Conservation (phyloP, 2,888 invertebrate species). For the Steromphala cineraria region DNA sequence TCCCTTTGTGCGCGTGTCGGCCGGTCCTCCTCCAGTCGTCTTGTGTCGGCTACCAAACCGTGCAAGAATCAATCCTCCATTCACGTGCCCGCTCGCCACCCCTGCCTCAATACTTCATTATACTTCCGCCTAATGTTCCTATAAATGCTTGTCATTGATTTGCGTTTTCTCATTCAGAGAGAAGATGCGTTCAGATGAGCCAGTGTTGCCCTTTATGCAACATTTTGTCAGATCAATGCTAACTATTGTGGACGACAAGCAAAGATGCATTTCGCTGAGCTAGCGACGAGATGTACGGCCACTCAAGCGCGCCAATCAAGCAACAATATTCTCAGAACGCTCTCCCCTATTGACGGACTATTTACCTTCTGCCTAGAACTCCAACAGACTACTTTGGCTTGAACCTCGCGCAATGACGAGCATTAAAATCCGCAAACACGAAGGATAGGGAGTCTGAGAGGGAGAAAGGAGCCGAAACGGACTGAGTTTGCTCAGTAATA, state of each 20-base stretch:
- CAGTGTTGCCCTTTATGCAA: constrained; percentile 3
- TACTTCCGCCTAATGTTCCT: constrained; percentile 7
- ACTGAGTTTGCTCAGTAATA: not conserved
- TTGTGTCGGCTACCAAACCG: not conserved
- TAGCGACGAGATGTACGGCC: not conserved
- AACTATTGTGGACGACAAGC: not conserved
- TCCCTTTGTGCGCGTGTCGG: not conserved
- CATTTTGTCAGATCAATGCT: constrained; percentile 4
- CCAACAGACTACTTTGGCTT: not conserved
- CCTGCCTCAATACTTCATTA: not conserved
- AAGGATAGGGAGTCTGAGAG: not conserved
- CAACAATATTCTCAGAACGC: not conserved
- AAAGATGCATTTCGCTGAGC: not conserved
- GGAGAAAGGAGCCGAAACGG: not conserved
- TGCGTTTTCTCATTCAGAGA: constrained; percentile 1
- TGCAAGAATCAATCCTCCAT: not conserved
- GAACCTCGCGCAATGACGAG: not conserved
- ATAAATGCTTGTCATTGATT: constrained; percentile 16
- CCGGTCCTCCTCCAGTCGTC: not conserved
- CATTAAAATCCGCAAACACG: constrained; percentile 7
- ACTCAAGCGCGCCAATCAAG: not conserved
- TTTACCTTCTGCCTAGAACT: constrained; percentile 7
- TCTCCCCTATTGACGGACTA: not conserved
- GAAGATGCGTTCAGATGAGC: not conserved
- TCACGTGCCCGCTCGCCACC: not conserved